Conservation (phyloP, 2,888 invertebrate species). For the Ectobius pallidus region DNA sequence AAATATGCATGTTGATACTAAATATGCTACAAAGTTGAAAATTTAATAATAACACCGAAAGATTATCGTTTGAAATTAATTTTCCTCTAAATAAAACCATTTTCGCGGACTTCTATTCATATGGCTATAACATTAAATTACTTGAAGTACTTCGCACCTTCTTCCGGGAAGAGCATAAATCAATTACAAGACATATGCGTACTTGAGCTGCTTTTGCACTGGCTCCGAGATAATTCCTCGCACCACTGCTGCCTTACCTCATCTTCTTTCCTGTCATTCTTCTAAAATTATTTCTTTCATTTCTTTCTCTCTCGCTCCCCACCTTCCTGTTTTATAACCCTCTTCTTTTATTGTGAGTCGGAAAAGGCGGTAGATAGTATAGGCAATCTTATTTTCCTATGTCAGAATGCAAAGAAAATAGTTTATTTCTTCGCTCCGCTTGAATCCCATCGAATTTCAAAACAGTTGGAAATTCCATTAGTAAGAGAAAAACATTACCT, state of each 20-base stretch:
- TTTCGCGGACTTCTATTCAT: too few relatives aligned
- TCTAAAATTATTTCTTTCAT: constrained; percentile 4
- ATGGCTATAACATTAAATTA: too few relatives aligned
- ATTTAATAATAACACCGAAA: too few relatives aligned
- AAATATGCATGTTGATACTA: too few relatives aligned
- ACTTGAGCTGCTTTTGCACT: background rate
- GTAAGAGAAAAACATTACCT: too few relatives aligned
- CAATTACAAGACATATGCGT: background rate
- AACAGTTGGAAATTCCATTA: too few relatives aligned
- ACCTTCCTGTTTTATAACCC: background rate
- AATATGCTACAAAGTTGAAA: too few relatives aligned
- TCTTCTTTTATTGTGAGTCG: background rate
- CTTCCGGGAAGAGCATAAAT: background rate
- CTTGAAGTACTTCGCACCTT: too few relatives aligned
- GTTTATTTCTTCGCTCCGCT: background rate
- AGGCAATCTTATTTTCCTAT: background rate
- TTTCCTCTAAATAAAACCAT: too few relatives aligned
- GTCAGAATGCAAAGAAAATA: background rate
- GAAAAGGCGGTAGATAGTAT: background rate
- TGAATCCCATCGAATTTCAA: background rate
- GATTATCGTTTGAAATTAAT: too few relatives aligned
- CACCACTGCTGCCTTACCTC: background rate
- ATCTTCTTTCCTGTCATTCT: constrained; percentile 10
- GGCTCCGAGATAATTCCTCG: background rate
- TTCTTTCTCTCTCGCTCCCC: background rate